A percentile compares a stretch with the other conserved stretches of the same genome.
These are phyloP conservation scores for Maccullochella peelii DNA, from an alignment of 2,113 vertebrate species.

Conservation along the genomic window DNA sequence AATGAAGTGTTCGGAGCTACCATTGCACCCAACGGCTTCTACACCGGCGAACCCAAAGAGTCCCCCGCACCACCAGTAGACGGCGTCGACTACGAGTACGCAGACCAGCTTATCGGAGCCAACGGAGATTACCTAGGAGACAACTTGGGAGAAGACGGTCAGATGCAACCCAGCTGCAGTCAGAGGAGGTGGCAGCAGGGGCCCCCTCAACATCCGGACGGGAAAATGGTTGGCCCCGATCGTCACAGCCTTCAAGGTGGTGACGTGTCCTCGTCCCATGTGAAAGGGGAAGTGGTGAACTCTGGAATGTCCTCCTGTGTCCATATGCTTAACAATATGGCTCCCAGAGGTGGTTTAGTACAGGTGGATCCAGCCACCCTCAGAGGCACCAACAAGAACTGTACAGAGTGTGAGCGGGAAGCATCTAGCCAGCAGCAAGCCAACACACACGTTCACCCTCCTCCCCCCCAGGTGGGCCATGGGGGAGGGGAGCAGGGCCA, in stretches of 20 bases:
- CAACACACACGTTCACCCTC: constrained; percentile 68
- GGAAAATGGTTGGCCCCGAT: constrained; percentile 83
- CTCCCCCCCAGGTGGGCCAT: constrained; percentile 71
- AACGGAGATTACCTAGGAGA: constrained; percentile 86
- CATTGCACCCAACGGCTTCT: constrained; percentile 91
- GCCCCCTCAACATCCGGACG: constrained; percentile 74
- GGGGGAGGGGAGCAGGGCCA: constrained; percentile 74
- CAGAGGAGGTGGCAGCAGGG: constrained; percentile 79
- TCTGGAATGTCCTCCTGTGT: constrained; percentile 78
- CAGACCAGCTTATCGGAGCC: constrained; percentile 86
- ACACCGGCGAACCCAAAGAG: constrained; percentile 88
- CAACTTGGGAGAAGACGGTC: constrained; percentile 81
- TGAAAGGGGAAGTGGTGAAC: constrained; percentile 80
- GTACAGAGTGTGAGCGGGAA: constrained; percentile 82
- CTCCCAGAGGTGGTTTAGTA: constrained; percentile 83
- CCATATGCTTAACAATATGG: constrained; percentile 82
- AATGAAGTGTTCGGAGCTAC: constrained; percentile 97
- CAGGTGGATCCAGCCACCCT: constrained; percentile 91
- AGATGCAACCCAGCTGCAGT: constrained; percentile 84
- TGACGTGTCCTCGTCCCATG: constrained; percentile 69
- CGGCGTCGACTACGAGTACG: constrained; percentile 84
- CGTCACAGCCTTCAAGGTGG: constrained; percentile 71
- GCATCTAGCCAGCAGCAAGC: constrained; percentile 71
- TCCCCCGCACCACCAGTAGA: constrained; percentile 81
- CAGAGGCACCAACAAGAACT: constrained; percentile 82